These are phyloP conservation scores for Cheilinus undulatus DNA, from an alignment of 2,113 vertebrate genomes.

Conservation along the genomic window DNA sequence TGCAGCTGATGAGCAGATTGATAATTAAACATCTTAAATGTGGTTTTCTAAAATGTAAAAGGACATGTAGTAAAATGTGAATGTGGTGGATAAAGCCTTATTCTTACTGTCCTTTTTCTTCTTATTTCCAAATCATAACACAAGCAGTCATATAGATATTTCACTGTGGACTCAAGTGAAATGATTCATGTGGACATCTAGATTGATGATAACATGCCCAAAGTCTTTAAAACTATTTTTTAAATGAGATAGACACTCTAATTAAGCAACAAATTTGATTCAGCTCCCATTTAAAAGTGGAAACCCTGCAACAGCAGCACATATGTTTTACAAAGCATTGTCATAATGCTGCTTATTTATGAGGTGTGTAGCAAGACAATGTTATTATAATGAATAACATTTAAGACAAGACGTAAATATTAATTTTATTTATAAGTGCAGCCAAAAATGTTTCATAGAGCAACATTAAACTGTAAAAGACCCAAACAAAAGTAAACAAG, in stretches of 20 bases:
- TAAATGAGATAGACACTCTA: neutral
- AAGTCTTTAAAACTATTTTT: neutral
- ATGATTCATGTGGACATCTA: neutral
- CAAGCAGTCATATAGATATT: neutral
- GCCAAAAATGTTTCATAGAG: neutral
- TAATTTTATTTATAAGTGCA: too few relatives aligned
- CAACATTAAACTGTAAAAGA: neutral
- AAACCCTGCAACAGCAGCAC: neutral
- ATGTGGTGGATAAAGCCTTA: too few relatives aligned
- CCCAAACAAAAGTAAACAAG: neutral
- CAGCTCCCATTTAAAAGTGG: neutral
- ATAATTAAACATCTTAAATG: too few relatives aligned
- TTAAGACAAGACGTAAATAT: neutral
- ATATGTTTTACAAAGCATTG: neutral
- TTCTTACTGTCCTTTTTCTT: too few relatives aligned
- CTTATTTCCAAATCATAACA: neutral
- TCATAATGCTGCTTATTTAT: neutral
- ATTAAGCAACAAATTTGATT: neutral
- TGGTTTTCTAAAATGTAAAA: too few relatives aligned
- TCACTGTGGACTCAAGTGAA: neutral
- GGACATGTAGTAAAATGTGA: too few relatives aligned
- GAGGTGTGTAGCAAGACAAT: neutral
- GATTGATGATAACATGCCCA: neutral
- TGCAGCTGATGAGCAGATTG: neutral
- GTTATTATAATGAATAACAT: neutral